Evolutionary conservation across 2,888 invertebrate genomes (phyloP).

Genomic region (Parasteatoda lunata): DNA sequence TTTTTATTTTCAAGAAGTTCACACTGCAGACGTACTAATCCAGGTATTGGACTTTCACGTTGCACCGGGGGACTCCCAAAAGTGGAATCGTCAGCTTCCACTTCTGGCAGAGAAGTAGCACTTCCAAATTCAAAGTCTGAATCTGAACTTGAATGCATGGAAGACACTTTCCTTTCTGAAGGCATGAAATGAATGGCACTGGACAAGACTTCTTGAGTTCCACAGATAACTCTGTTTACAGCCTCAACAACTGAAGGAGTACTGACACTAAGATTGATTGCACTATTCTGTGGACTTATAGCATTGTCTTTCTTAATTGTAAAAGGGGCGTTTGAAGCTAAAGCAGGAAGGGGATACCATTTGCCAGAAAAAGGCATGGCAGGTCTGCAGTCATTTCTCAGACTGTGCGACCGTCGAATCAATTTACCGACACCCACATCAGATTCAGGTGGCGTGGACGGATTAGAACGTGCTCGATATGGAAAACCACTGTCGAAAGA

Average conservation of each 20-base stretch:
- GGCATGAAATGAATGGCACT: conserved; percentile 68
- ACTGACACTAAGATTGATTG: conserved; percentile 56
- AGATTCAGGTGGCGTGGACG: conserved; percentile 47
- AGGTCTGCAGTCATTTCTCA: conserved; percentile 57
- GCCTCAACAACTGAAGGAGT: conserved; percentile 69
- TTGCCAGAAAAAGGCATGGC: conserved; percentile 49
- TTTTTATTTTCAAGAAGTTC: conserved; percentile 68
- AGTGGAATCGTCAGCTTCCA: conserved; percentile 27
- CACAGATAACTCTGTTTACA: conserved; percentile 68
- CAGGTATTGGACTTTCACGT: conserved; percentile 64
- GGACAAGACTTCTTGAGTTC: conserved; percentile 68
- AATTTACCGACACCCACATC: conserved; percentile 32
- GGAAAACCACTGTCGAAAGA: conserved; percentile 70
- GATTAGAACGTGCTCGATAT: conserved; percentile 51
- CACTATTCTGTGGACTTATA: conserved; percentile 3
- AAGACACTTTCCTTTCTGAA: conserved; percentile 41
- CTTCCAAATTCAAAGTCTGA: conserved; percentile 62
- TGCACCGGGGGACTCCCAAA: conserved; percentile 36
- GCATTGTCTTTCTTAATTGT: conserved; percentile 1
- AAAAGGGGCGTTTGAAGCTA: conserved; percentile 36
- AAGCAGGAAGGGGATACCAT: conserved; percentile 65
- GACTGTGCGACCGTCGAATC: conserved; percentile 59
- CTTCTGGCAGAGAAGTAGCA: conserved; percentile 53
- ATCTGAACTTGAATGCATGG: conserved; percentile 41
- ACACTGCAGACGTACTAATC: conserved; percentile 68